Conservation (phyloP, 2,888 invertebrate species). For the Drosophila leonis region DNA sequence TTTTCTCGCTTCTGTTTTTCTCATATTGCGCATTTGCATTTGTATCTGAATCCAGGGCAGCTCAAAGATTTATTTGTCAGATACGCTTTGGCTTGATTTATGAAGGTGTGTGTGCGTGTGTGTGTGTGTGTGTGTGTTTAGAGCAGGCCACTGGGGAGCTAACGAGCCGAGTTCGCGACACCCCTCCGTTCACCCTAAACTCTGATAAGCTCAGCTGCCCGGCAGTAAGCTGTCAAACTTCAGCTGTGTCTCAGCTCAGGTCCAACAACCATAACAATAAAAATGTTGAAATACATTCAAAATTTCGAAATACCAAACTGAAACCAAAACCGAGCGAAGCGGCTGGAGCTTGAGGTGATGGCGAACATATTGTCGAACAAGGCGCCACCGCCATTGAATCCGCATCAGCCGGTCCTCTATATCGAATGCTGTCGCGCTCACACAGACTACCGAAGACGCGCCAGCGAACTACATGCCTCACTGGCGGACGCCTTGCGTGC, state of each 20-base stretch:
- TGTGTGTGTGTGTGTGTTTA: neutral
- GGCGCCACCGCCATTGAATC: conserved; percentile 40
- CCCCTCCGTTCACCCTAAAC: conserved; percentile 9
- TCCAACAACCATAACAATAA: neutral
- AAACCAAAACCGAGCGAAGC: neutral
- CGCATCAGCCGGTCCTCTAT: conserved; percentile 73
- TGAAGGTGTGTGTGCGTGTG: conserved; percentile 36
- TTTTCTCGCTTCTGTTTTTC: conserved; percentile 27
- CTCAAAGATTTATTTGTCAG: conserved; percentile 66
- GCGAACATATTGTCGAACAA: neutral
- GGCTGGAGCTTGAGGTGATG: neutral
- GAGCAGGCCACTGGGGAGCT: conserved; percentile 3
- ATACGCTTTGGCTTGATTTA: conserved; percentile 70
- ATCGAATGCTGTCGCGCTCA: conserved; percentile 74
- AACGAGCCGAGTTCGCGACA: conserved; percentile 25
- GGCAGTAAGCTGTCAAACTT: conserved; percentile 56
- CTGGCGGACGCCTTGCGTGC: conserved; percentile 65
- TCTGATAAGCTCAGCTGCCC: conserved; percentile 43
- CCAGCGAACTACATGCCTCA: conserved; percentile 62
- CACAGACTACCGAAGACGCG: conserved; percentile 58
- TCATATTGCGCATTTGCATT: conserved; percentile 57
- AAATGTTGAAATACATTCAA: conserved; percentile 21
- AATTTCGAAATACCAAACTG: conserved; percentile 10
- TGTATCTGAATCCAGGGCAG: conserved; percentile 44
- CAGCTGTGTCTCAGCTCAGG: conserved; percentile 11